Conservation (phyloP, 1,140 invertebrate genomes). For the Sweltsa coloradensis region DNA sequence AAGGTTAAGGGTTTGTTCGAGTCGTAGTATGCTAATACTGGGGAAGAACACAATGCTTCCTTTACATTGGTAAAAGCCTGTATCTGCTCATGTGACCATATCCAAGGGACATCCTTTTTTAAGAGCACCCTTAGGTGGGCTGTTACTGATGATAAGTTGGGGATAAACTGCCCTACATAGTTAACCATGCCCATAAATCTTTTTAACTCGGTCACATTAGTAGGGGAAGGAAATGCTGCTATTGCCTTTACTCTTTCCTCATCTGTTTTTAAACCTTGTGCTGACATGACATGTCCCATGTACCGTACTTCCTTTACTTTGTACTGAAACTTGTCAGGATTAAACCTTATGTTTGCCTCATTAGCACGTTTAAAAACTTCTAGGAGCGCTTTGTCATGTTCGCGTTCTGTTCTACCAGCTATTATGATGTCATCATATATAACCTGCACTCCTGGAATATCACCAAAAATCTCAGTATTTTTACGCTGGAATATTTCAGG, state of each 20-base stretch:
- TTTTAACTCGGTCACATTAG: slow-evolving; percentile 22
- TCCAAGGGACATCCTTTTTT: slow-evolving; percentile 14
- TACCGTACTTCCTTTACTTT: slow-evolving; percentile 6
- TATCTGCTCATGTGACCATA: slow-evolving; percentile 16
- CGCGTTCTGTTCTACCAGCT: background rate
- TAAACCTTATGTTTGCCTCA: background rate
- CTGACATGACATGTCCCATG: background rate
- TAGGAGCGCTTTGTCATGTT: background rate
- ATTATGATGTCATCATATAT: slow-evolving; percentile 29
- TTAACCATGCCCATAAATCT: slow-evolving; percentile 26
- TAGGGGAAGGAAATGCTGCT: slow-evolving; percentile 22
- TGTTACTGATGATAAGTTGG: slow-evolving; percentile 13
- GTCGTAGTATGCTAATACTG: slow-evolving; percentile 20
- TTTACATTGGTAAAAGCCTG: no score
- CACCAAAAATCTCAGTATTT: slow-evolving; percentile 18
- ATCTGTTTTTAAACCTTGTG: slow-evolving; percentile 22
- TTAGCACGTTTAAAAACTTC: background rate
- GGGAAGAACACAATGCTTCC: no score
- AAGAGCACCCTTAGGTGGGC: slow-evolving; percentile 14
- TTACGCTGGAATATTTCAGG: slow-evolving; percentile 22
- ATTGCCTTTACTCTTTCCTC: slow-evolving; percentile 27
- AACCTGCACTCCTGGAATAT: slow-evolving; percentile 22
- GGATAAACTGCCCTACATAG: slow-evolving; percentile 22
- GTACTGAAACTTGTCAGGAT: background rate
- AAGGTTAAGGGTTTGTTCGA: slow-evolving; percentile 15